Base-by-base conservation (phyloP, 2,113 vertebrate genomes). In the Pantherophis guttatus region DNA sequence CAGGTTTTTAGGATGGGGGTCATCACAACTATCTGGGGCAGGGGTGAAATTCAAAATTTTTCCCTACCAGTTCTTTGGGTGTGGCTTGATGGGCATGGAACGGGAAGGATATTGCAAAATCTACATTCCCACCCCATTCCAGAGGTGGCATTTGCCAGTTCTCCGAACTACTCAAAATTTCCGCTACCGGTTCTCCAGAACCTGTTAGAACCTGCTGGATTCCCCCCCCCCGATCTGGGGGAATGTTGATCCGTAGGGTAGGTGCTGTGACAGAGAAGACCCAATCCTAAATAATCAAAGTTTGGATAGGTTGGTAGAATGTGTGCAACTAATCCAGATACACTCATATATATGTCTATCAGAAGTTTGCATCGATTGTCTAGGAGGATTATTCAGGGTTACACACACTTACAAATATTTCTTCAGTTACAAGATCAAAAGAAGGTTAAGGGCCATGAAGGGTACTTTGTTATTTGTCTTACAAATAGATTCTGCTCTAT, bases 401-500 rank as follows among this genome's bases (percentile, higher is more conserved):
- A 54, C 24, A 57, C 17, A 88, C 17, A 88, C 17, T 55, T 55
- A 57, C 87, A 89, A 59, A 33, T 29, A 65, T 17, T 26, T 0
- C 95, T 94, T 95, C 91, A 62, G 57, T 94, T 94, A 95, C 93
- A 95, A 96, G 91, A 44, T 52, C 53, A 95, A 95, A 95, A 93
- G 88, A 81, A 65, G 91, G 92, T 75, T 88, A 94, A 55, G 93
- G 94, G 93, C 96, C 95, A 96, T 54, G 87, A 26, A 48, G 81
- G 59, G 57, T 54, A 8, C 12, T 92, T 91, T 86, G 89, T 52
- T 87, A 58, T 19, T 93, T 96, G 94, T 92, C 96, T 97, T 93
- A 93, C 93, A 96, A 97, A 93, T 75, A 96, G 96, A 95, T 90
- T 93, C 94, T 95, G 95, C 94, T 96, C 94, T 96, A 95, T 93